Percentiles rank a stretch among this genome's conserved stretches.
Evolutionary conservation across 1,140 invertebrate species (phyloP).

Genomic region (Hyles vespertilio): DNA sequence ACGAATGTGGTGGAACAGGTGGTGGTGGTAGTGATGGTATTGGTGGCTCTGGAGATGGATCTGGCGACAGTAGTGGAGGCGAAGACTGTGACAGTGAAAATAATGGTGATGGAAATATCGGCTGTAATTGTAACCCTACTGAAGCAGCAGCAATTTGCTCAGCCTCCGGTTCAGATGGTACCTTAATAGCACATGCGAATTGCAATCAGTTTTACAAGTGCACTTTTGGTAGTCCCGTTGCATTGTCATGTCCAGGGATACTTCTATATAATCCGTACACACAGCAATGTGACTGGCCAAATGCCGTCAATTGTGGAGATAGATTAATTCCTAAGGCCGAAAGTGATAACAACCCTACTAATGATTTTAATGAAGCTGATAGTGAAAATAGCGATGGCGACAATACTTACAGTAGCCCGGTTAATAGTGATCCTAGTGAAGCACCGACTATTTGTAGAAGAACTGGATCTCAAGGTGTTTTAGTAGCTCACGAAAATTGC

Average conservation of each 20-base stretch:
- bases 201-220: constrained; percentile 45
- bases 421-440: too few species aligned
- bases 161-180: constrained; percentile 22
- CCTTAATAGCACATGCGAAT: constrained; percentile 34
- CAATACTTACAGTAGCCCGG: too few species aligned
- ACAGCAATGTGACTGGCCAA: constrained; percentile 78
- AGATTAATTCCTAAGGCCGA: constrained; percentile 3
- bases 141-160: constrained; percentile 31
- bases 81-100: constrained; percentile 13
- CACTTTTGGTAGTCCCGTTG: constrained; percentile 24
- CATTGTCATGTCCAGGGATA: constrained; percentile 51
- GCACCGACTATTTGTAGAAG: too few species aligned
- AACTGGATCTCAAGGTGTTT: too few species aligned
- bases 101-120: constrained; percentile 6
- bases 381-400: too few species aligned
- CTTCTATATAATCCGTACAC: constrained; percentile 76
- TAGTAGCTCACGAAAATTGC: too few species aligned
- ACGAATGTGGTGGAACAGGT: not conserved
- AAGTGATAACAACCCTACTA: too few species aligned
- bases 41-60: too few species aligned
- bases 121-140: constrained; percentile 22
- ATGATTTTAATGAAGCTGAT: too few species aligned
- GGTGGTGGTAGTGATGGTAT: too few species aligned
- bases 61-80: not conserved
- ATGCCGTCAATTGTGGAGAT: constrained; percentile 66